Conservation (phyloP, 2,113 vertebrate genomes). For the Blennius ocellaris region DNA sequence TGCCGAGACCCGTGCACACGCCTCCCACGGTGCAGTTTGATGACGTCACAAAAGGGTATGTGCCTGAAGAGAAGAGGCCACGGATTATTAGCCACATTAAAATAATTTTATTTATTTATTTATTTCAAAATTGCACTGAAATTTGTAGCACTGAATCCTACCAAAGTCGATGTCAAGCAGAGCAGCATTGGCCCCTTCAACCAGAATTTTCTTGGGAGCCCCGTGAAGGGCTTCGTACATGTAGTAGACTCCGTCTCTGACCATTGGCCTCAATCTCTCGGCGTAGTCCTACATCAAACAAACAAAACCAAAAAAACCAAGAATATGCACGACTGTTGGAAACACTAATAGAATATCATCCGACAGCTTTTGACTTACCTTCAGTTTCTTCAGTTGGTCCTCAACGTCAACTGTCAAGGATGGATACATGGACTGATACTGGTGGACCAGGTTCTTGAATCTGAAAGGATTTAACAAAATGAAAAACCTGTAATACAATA, state of each 20-base stretch:
- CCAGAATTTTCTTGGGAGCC: slow-evolving; percentile 93
- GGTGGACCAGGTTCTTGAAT: slow-evolving; percentile 93
- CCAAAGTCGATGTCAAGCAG: slow-evolving; percentile 98
- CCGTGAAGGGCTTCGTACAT: slow-evolving; percentile 97
- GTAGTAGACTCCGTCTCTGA: slow-evolving; percentile 95
- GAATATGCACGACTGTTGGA: not conserved
- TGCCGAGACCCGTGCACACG: slow-evolving; percentile 94
- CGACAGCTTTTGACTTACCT: slow-evolving; percentile 80
- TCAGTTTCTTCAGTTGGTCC: slow-evolving; percentile 92
- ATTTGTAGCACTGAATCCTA: slow-evolving; percentile 49
- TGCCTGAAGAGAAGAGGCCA: slow-evolving; percentile 82
- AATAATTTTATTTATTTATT: not conserved
- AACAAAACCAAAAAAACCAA: not conserved
- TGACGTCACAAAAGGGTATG: slow-evolving; percentile 97
- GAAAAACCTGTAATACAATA: not conserved
- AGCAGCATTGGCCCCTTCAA: slow-evolving; percentile 98
- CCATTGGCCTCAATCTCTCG: slow-evolving; percentile 95
- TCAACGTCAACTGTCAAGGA: slow-evolving; percentile 89
- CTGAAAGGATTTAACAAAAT: slow-evolving; percentile 72
- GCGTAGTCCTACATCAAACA: slow-evolving; percentile 86
- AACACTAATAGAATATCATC: not conserved
- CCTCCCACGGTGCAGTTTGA: slow-evolving; percentile 97
- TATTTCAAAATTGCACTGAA: not conserved
- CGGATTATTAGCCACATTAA: not conserved
- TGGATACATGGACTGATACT: slow-evolving; percentile 96